Conservation (phyloP, 1,140 invertebrate genomes). For the Chironomus tepperi region DNA sequence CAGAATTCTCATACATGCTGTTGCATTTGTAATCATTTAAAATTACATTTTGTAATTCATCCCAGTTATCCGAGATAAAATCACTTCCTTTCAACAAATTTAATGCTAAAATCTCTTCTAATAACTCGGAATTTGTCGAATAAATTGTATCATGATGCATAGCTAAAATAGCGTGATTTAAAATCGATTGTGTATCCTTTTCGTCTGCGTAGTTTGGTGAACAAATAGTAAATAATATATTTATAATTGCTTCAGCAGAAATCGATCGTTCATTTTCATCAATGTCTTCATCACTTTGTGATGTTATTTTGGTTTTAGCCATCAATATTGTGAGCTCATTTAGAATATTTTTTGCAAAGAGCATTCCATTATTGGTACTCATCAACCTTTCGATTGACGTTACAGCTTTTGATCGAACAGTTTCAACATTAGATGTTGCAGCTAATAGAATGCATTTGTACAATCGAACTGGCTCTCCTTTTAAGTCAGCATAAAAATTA, state of each 20-base stretch:
- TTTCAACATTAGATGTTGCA: constrained; percentile 42
- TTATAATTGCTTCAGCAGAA: constrained; percentile 34
- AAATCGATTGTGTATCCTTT: not conserved
- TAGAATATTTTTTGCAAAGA: constrained; percentile 46
- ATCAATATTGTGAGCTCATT: constrained; percentile 51
- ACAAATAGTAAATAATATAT: constrained; percentile 33
- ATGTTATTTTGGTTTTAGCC: constrained; percentile 46
- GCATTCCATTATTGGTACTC: constrained; percentile 34
- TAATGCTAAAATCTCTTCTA: constrained; percentile 32
- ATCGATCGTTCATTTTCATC: constrained; percentile 38
- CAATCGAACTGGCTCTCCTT: constrained; percentile 47
- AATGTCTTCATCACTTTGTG: constrained; percentile 36
- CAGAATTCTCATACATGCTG: constrained; percentile 50
- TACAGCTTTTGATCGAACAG: constrained; percentile 38
- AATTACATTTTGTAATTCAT: constrained; percentile 25
- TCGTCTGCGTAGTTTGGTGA: not conserved
- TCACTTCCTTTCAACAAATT: constrained; percentile 25
- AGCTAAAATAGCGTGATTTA: constrained; percentile 43
- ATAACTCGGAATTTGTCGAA: constrained; percentile 37
- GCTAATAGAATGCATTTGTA: constrained; percentile 55
- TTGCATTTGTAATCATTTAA: constrained; percentile 32
- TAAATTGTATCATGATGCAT: constrained; percentile 58
- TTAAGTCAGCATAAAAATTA: constrained; percentile 50
- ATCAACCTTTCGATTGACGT: constrained; percentile 36
- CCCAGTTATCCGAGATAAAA: not conserved